Base-by-base conservation (phyloP, 1,140 invertebrate species). In the Drosophila lacertosa region DNA sequence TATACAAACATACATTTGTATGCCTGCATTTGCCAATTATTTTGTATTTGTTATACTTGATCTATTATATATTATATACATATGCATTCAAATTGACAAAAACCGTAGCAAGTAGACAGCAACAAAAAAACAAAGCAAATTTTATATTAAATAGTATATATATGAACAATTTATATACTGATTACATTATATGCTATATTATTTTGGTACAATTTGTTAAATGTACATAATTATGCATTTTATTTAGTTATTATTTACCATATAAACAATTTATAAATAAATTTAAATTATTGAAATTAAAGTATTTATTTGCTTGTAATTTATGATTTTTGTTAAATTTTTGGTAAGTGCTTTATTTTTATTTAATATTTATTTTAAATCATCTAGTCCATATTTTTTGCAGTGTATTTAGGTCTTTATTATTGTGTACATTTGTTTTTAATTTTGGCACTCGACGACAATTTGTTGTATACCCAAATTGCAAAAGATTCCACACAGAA, bases 1-100 rank as follows among this genome's bases (percentile, higher is more conserved):
- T 76, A 73, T 24, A 53, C 45, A 59, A 76, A 20, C 45, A 59
- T 53, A 18, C 33, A 55, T 53, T 55, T 75, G 55, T 62, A 75
- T 83, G 75, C 60, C 78, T 83, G 79, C 51, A 82, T 83, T 82
- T 82, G 78, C 78, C 78, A 82, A 82, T 78, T 82, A 78, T 70
- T 77, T 81, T 68, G 74, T 74, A 82, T 69, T 73, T 62, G 44
- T 59, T 60, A 44, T 47, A 60, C 37, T 48, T 5, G 50, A 64
- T 57, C 58, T 71, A 79, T 74, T 80, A 79, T 48, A 13, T 18
- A 72, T 70, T 74, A 65, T 74, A 50, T 58, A 18, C 48, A 64
- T 57, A 54, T 74, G 37, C 63, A 65, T 68, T 58, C 62, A 54
- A 42, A 53, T 68, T 62, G 65, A 62, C 45, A 68, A 68, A 68